Base-by-base conservation (phyloP, 1,140 invertebrate genomes). In the Cherax quadricarinatus region DNA sequence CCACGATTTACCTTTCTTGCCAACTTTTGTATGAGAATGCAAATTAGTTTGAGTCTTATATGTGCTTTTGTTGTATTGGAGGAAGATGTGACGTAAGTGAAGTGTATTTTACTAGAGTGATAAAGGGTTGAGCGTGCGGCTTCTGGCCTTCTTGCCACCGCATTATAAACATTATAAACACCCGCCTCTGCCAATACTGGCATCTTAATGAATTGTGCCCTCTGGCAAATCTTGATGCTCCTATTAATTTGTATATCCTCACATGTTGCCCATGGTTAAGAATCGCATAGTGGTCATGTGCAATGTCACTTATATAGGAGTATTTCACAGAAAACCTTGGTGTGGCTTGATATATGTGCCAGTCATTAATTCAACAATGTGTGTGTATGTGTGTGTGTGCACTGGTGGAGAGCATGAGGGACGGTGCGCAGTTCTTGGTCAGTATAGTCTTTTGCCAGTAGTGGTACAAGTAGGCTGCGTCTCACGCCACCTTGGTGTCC, bases 331-430 rank as follows among this genome's bases (percentile, higher is more conserved):
- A 18, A 66, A 16, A 66, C 62, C 62, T 21, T 66, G 14, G 62
- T 66, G 62, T 75, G 24, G 70, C 16, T 7, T 75, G n/a, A 7
- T 75, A n/a, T 75, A 75, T 75, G 70, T 75, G 70, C 70, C 70
- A 75, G 70, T 75, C 70, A 75, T 75, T 75, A 75, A 75, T 75
- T 75, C 70, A 75, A 75, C 70, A 75, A n/a, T 75, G 62, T 66
- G 70, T 75, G 53, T 57, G 53, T 57, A 5, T 57, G 53, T 57
- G 53, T 57, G 70, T 75, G 70, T 75, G 70, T 75, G 6, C n/a
- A n/a, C 70, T 12, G n/a, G 70, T 12, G n/a, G 70, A 10, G n/a
- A 30, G 24, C 70, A 10, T 4, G 70, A 30, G 70, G 24, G 70
- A 30, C 70, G 70, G n/a, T 75, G 70, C 70, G 70, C 70, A 75